Evolutionary conservation across 2,113 vertebrate genomes (phyloP).

Genomic region (Halcyon senegalensis): DNA sequence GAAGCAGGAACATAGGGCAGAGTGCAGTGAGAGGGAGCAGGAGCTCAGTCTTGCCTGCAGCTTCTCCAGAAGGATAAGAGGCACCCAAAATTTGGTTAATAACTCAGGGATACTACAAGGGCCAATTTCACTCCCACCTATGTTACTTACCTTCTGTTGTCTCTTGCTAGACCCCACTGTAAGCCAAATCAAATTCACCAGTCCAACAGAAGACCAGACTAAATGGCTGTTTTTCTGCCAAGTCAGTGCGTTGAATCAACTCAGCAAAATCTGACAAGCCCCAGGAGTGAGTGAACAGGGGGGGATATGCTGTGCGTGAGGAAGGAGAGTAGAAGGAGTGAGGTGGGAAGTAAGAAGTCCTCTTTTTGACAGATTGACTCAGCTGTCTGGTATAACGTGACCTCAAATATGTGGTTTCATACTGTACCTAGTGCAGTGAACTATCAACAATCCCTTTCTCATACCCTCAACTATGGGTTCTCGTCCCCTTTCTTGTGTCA

Average conservation of each 20-base stretch:
- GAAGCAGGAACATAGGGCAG: background rate
- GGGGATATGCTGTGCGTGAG: accelerated
- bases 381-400: background rate
- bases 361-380: background rate
- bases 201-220: background rate
- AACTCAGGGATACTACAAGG: background rate
- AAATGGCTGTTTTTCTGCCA: background rate
- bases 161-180: background rate
- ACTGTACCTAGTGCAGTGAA: background rate
- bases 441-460: background rate
- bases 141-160: background rate
- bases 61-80: background rate
- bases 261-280: background rate
- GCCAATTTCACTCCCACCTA: background rate
- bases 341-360: background rate
- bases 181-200: background rate
- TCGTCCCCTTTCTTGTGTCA: background rate
- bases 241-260: background rate
- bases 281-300: background rate
- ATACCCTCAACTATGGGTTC: background rate
- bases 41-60: background rate
- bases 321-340: background rate
- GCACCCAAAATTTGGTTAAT: background rate
- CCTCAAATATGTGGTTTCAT: background rate
- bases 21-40: background rate